Evolutionary conservation across 2,888 invertebrate genomes (phyloP), one percentile per base, ranked within the genome.

Genomic region (Seira musarum): DNA sequence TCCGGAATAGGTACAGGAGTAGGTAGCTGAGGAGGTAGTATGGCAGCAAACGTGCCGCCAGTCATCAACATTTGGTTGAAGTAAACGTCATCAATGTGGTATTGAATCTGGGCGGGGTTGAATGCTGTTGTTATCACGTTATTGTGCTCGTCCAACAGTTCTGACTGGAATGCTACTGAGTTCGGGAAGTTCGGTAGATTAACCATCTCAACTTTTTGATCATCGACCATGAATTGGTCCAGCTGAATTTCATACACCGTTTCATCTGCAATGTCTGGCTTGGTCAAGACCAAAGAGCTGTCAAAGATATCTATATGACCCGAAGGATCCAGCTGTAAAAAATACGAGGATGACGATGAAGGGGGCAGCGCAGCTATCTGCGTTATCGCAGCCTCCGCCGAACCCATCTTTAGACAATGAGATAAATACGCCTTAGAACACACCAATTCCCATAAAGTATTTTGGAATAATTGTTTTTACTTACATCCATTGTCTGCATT

Each of bases 211-310:
- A 73, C 53, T 19, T 73, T 80, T 0, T 69, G 63, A 25, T 80
- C 80, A 60, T 80, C 80, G 69, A 80, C 69, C 64, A 80, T 19
- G 25, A 21, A 80, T 5, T 68, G 68, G 53, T 80, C 80, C 10
- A 80, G 35, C 65, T 80, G 74, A 17, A 82, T 82, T 74, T 82
- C 80, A 71, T 82, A 82, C 17, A 82, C 82, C 15, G 80, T 76
- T 46, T 82, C 82, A 13, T 82, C 82, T 8, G 60, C 68, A 40
- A 67, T 57, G 22, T 75, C 75, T 5, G 80, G 80, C 22, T 74
- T 74, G 61, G n/a, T 70, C n/a, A 74, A 60, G 0, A 77, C 72
- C 22, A 81, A 19, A 2, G 80, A 76, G 35, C 82, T 82, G 22
- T 82, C 82, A 49, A 82, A 25, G 13, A 82, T 76, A 22, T 82